Evolutionary conservation across 92 coral and sea anemone genomes (phyloP), one percentile per base, ranked within the genome.

Genomic region (Phenganax marumi): DNA sequence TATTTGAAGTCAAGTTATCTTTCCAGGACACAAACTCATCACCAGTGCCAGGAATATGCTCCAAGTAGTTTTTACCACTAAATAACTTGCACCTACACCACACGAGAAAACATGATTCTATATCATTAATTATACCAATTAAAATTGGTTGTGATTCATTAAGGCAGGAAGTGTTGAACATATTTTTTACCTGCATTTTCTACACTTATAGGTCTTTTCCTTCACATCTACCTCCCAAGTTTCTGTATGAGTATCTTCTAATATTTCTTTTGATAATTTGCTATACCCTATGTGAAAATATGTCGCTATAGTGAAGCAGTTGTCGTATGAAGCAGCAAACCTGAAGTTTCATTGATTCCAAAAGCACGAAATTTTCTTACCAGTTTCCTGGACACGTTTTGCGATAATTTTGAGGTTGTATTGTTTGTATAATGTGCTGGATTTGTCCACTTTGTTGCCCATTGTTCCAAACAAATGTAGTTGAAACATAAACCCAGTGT

Each of bases 401-500:
- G 97, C 97, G 71, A 95, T 75, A 57, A 95, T 81, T 63, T 92
- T 91, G 8, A 95, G 90, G 52, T 92, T 87, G 88, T 88, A 95
- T 66, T 95, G 97, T 80, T 95, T 95, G 80, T 91, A 92, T 3
- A 86, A 80, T 22, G 95, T 83, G 48, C 88, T 87, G 55, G 87
- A 87, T 50, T 75, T 86, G 71, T 95, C 96, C 24, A 92, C 97
- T 60, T 85, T 83, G 24, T 84, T 87, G 56, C 92, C 96, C 98
- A 95, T 92, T 52, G 87, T 92, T 84, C 90, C 93, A 83, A 90
- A 95, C 22, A 92, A 84, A 65, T 85, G 86, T 49, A 95, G 91
- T 84, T 95, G 98, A 52, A 89, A 89, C 81, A 92, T 16, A 84
- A 95, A 95, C 17, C 98, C 98, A 63, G 75, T 63, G 82, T 95